Base-by-base conservation (phyloP, 2,888 invertebrate genomes). In the Rhamnusium bicolor region DNA sequence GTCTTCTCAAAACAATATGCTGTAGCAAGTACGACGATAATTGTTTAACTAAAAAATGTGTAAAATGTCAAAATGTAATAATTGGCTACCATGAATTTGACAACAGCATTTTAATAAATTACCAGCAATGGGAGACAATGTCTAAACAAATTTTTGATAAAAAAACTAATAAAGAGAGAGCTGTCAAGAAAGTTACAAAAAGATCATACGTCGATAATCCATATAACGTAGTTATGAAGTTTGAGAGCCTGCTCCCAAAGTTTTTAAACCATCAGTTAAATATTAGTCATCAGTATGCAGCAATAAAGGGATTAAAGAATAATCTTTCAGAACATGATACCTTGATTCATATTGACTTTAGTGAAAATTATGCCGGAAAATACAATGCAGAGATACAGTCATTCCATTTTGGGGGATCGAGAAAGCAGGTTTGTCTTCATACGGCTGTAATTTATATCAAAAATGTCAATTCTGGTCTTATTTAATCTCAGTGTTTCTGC, bases 381-480 rank as follows among this genome's bases (percentile, higher is more conserved):
- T 32, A 32, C 10, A 32, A 12, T 32, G 8, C 32, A 24, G 56
- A 56, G 12, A 14, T 56, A n/a, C n/a, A 56, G 12, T 6, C 56
- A 6, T 56, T 56, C 24, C 56, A 56, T 24, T 56, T 56, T 56
- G 56, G 56, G 12, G 56, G 56, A 14, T 56, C 56, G 14, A 18
- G 56, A 21, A 18, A 4, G 4, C 56, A 56, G 12, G 24, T 56
- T 24, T 24, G 56, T 2, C 12, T 56, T n/a, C 56, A 56, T 24
- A 56, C 56, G 6, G 24, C 27, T 6, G 24, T 56, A 6, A 12
- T 21, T n/a, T 24, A 56, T 3, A 12, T 10, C 10, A 32, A 32
- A 32, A 12, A 12, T 12, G 32, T 12, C 8, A 12, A 32, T 32
- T 12, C 8, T 10, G 12, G 8, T 12, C 8, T 12, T 12, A 32